phyloP scores from a whole-genome alignment of 1,140 invertebrate species.

The Sipha flava region DNA sequence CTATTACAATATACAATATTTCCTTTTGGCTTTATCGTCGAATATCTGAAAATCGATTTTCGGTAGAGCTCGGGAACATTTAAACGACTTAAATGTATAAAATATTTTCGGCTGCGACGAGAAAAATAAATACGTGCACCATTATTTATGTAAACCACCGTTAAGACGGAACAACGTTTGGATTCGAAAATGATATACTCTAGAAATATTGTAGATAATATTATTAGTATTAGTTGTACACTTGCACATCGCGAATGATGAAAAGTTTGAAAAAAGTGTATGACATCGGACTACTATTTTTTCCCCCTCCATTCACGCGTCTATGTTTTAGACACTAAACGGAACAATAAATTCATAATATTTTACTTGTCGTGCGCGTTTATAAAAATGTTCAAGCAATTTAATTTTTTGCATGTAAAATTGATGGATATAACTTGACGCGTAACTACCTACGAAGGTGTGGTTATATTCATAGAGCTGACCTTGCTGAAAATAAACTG shows the following conservation, averaged over 20 bases:
- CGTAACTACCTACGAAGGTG: not conserved
- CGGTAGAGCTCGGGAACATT: not conserved
- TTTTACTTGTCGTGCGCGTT: not conserved
- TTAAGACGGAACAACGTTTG: no score
- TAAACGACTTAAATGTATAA: not conserved
- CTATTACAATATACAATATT: not conserved
- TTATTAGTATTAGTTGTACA: no score
- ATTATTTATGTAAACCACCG: no score
- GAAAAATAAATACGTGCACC: no score
- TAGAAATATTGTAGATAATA: not conserved
- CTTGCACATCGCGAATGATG: not conserved
- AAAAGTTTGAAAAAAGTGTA: not conserved
- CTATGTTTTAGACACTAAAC: slow-evolving; percentile 5
- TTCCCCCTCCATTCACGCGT: no score
- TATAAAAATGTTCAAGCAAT: not conserved
- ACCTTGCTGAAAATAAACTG: not conserved
- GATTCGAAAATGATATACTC: not conserved
- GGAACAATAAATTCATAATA: not conserved
- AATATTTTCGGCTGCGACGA: not conserved
- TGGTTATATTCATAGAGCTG: not conserved
- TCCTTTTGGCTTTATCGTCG: not conserved
- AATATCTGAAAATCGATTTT: not conserved
- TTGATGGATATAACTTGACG: slow-evolving; percentile 12
- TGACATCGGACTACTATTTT: not conserved
- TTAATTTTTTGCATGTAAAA: not conserved